Evolutionary conservation across 2,888 invertebrate species (phyloP).

Genomic region (Agrochola macilenta): DNA sequence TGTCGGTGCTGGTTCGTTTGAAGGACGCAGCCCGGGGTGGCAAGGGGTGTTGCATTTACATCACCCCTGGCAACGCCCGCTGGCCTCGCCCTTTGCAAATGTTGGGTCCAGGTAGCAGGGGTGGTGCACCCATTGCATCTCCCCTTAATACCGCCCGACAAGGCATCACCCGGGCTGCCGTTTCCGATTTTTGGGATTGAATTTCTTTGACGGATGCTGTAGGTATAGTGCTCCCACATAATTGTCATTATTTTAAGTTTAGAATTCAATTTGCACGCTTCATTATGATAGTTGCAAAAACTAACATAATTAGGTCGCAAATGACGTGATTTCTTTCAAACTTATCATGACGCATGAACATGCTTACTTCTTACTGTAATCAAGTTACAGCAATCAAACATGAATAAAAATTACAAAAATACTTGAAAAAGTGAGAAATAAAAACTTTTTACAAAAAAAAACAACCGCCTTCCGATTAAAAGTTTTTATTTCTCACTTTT

Average conservation of each 20-base stretch:
- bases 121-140: constrained; percentile 39
- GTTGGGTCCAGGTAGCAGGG: constrained; percentile 11
- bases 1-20: constrained; percentile 29
- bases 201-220: not conserved
- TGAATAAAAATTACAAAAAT: not conserved
- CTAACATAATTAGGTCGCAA: no score
- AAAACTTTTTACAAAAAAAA: no score
- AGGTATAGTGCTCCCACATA: not conserved
- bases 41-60: constrained; percentile 34
- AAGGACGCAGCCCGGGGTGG: constrained; percentile 24
- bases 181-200: not conserved
- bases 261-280: not conserved
- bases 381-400: not conserved
- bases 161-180: constrained; percentile 4
- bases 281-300: not conserved
- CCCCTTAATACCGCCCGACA: constrained; percentile 8
- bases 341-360: not conserved
- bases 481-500: no score
- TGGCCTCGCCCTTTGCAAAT: constrained; percentile 26
- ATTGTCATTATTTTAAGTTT: not conserved
- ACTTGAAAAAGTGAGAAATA: no score
- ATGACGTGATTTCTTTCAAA: not conserved
- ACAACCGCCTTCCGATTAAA: no score
- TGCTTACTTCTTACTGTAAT: not conserved
- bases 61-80: constrained; percentile 36